These are phyloP conservation scores for Peromyscus eremicus DNA, from an alignment of 2,797 vertebrate species.

Conservation along the genomic window DNA sequence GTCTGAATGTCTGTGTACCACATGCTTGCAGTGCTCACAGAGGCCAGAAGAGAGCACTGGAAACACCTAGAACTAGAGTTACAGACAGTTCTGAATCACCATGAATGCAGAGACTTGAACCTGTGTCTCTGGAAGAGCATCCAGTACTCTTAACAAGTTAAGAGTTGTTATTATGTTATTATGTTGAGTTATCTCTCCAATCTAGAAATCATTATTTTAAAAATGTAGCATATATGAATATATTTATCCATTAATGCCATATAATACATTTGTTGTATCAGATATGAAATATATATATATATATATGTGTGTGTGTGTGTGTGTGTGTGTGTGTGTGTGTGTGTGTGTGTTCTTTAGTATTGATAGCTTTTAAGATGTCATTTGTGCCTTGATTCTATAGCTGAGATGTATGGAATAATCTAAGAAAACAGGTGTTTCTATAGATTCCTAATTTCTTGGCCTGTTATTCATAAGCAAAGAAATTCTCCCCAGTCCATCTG, in stretches of 20 bases:
- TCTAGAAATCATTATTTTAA: neutral
- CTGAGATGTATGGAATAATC: slow-evolving; percentile 7
- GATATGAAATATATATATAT: neutral
- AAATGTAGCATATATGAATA: slow-evolving; percentile 4
- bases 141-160: neutral
- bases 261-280: neutral
- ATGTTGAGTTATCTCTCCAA: neutral
- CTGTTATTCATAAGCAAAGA: neutral
- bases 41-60: neutral
- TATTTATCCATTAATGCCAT: neutral
- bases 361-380: slow-evolving; percentile 11
- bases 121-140: neutral
- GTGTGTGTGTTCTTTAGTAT: neutral
- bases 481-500: neutral
- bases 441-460: slow-evolving; percentile 41
- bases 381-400: slow-evolving; percentile 30
- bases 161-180: too few relatives aligned
- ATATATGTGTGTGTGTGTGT: neutral
- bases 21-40: neutral
- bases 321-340: neutral
- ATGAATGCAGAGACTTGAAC: neutral
- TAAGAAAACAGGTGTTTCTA: neutral
- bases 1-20: neutral
- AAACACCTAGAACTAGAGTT: neutral
- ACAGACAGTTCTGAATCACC: neutral